Base-by-base conservation (phyloP, 2,888 invertebrate genomes). In the Ctenicera cuprea region DNA sequence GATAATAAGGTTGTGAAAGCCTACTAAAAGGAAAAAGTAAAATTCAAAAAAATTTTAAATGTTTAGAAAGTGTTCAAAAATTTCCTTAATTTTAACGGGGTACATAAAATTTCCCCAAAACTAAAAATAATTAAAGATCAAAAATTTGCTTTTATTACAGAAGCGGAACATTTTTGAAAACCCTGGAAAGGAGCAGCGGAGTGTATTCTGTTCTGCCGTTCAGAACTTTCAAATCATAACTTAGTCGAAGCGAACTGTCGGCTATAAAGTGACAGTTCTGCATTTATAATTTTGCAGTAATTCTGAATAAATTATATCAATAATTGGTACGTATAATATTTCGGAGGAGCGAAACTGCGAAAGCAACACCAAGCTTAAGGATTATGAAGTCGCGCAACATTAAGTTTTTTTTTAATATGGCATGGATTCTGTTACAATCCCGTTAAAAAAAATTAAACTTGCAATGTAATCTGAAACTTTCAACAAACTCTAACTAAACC, bases 221-320 rank as follows among this genome's bases (percentile, higher is more conserved):
- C 65, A 64, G 67, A 76, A 76, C 76, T 76, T 76, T 76, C 76
- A 74, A 72, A 74, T 76, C 76, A 76, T 74, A 76, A 76, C 74
- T 76, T 76, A 72, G 73, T 76, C 76, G 73, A 76, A 76, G 76
- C 76, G 74, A 76, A 76, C 68, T 74, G 76, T 76, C 74, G 71
- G 70, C 72, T 65, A 76, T 75, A 76, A 78, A 78, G 76, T 78
- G 78, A 78, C 78, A 76, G 76, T 75, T 76, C 76, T 73, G 78
- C 76, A 78, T 78, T 78, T 75, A 76, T 78, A 78, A 78, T 77
- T 77, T 74, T 74, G 70, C 73, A 68, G 73, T 75, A 78, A 78
- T 78, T 78, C 71, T 75, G 76, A 76, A 78, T 78, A 78, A 78
- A 76, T 78, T 76, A 78, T 74, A 70, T 73, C 75, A 74, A 78